Evolutionary conservation across 2,888 invertebrate genomes (phyloP), one percentile per base, ranked within the genome.

Genomic region (Alviniconcha strummeri): DNA sequence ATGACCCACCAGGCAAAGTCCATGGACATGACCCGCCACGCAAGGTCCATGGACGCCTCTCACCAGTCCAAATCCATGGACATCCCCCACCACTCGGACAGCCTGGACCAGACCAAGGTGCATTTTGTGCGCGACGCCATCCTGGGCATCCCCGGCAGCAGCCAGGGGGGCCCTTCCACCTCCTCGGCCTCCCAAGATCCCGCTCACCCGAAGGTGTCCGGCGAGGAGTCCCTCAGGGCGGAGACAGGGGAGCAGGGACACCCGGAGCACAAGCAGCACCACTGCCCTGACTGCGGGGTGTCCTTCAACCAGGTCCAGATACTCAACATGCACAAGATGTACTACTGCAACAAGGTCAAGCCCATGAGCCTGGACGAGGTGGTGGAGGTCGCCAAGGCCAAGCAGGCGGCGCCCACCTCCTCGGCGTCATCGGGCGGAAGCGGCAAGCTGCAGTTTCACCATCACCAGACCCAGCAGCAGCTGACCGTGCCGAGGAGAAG

Each of bases 241-340:
- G 64, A 64, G 19, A 78, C 60, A n/a, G 11, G 4, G 57, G 76
- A 9, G 57, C 56, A 57, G 36, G 77, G 57, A 19, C 36, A 17
- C 7, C n/a, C 60, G 2, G 78, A 52, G 15, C 2, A 17, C 19
- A 57, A 57, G 11, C 84, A 83, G n/a, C 86, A 81, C 69, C 83
- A 85, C 71, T 97, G 97, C 91, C 96, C 96, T 0, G 94, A 96
- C 82, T 98, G 97, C 92, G 96, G 96, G 91, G 96, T 96, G 91
- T 95, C 96, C 57, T 97, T 96, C 91, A 95, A 96, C 91, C 97
- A 96, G 89, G 96, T 96, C 71, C 97, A 97, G 87, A 97, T 97
- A 91, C 94, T 97, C 88, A 96, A 97, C 92, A 95, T 96, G 84
- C 97, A 98, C 93, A 96, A 96, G 90, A 95, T 96, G 91, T 96